Evolutionary conservation across 2,797 vertebrate species (phyloP).

Genomic region (Scomberomorus guttatus): DNA sequence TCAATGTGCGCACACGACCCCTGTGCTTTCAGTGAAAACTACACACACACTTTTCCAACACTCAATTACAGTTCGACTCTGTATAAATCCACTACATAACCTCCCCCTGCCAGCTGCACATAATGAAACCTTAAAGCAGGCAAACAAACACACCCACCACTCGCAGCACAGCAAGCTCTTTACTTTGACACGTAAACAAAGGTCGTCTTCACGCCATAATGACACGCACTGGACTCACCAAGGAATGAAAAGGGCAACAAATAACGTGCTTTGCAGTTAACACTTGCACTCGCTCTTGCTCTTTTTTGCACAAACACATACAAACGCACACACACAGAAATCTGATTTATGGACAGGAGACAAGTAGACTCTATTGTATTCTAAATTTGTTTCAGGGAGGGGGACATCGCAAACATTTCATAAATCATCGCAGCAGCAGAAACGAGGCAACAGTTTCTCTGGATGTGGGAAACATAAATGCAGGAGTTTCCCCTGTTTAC

Average conservation of each 20-base stretch:
- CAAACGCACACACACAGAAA: constrained; percentile 11
- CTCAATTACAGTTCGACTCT: constrained; percentile 32
- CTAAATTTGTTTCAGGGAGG: constrained; percentile 62
- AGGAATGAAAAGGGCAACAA: constrained; percentile 49
- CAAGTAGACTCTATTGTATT: constrained; percentile 71
- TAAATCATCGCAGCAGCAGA: constrained; percentile 46
- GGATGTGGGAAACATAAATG: constrained; percentile 18
- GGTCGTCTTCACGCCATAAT: constrained; percentile 61
- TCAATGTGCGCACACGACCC: constrained; percentile 22
- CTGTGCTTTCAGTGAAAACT: constrained; percentile 6
- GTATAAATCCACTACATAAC: constrained; percentile 40
- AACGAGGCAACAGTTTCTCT: background rate
- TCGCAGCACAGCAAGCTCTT: constrained; percentile 55
- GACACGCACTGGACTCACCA: constrained; percentile 46
- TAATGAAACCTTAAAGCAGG: constrained; percentile 69
- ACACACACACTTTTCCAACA: constrained; percentile 11
- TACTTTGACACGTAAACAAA: constrained; percentile 71
- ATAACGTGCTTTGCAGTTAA: constrained; percentile 43
- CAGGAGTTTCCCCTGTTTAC: constrained; percentile 56
- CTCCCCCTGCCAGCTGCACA: constrained; percentile 61
- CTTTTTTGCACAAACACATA: constrained; percentile 1
- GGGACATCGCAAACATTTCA: constrained; percentile 46
- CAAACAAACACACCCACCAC: constrained; percentile 74
- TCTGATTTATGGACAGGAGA: constrained; percentile 70
- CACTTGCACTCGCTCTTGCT: constrained; percentile 26